Base-by-base conservation (phyloP, 2,888 invertebrate genomes). In the Caenorhabditis zanzibari region DNA sequence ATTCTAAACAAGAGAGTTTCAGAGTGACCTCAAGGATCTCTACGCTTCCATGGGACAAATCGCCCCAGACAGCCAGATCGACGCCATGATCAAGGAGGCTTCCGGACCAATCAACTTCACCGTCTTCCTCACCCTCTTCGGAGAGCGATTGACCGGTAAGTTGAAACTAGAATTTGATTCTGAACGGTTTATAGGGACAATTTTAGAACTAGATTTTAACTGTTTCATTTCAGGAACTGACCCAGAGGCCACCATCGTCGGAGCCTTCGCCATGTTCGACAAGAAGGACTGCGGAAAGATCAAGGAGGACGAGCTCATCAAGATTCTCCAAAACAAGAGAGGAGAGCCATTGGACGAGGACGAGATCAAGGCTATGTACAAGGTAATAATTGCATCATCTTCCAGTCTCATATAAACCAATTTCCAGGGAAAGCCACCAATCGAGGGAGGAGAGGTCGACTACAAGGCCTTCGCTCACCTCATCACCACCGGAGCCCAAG, bases 201-300 rank as follows among this genome's bases (percentile, higher is more conserved):
- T 28, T n/a, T 9, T 12, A 1, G 10, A 9, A n/a, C 4, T 16
- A 52, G 1, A 66, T 26, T 44, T 22, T 35, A 38, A 68, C 3
- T n/a, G 19, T 28, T 32, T 9, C 1, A 28, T 85, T 86, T 64
- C 88, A 93, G 93, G 94, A 84, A 94, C 94, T 59, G 94, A 94
- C 88, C 93, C 93, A 69, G 94, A 94, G 85, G 92, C 92, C 71
- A 93, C 93, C 41, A 92, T 94, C 85, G 92, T 93, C 82, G 93
- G 93, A 86, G 94, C 94, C 72, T 94, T 94, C 91, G 92, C 92
- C 82, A 93, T 94, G 93, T 94, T 94, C 89, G 94, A 94, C 88
- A 92, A 92, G 88, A 93, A 92, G 32, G 92, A 92, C 81, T 92
- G 91, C 56, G 93, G 93, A 49, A 89, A 89, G 87, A 92, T 94